Percentiles rank a stretch among this genome's conserved stretches.
Evolutionary conservation across 1,140 invertebrate species (phyloP).

Genomic region (Dermatophagoides farinae): DNA sequence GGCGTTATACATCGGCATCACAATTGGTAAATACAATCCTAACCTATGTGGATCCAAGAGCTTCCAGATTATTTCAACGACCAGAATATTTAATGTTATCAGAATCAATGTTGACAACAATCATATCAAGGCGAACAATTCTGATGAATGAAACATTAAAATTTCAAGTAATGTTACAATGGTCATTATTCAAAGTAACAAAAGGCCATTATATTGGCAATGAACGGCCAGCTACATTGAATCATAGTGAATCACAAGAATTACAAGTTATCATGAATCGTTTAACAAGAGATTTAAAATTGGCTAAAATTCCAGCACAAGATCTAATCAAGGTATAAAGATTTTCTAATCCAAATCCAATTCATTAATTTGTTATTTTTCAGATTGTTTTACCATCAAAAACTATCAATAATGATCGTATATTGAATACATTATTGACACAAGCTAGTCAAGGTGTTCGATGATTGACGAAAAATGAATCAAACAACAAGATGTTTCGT

Average conservation of each 20-base stretch:
- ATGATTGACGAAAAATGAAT: neutral
- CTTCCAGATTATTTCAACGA: constrained; percentile 52
- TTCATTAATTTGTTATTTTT: neutral
- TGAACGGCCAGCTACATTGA: neutral
- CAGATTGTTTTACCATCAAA: constrained; percentile 73
- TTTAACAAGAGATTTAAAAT: constrained; percentile 61
- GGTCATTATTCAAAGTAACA: constrained; percentile 34
- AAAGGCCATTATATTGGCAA: constrained; percentile 37
- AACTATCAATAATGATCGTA: constrained; percentile 74
- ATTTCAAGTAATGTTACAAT: constrained; percentile 76
- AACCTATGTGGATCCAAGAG: constrained; percentile 64
- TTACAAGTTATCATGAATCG: constrained; percentile 24
- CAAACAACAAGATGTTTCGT: neutral
- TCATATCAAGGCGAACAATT: constrained; percentile 64
- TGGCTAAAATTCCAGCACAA: constrained; percentile 73
- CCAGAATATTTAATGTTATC: constrained; percentile 63
- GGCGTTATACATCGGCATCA: constrained; percentile 77
- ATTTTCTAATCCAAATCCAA: neutral
- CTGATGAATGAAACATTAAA: constrained; percentile 63
- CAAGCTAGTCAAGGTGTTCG: constrained; percentile 29
- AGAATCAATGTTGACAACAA: constrained; percentile 84
- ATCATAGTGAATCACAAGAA: neutral
- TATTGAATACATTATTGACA: constrained; percentile 74
- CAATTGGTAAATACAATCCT: constrained; percentile 84
- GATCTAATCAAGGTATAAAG: constrained; percentile 58